These are phyloP conservation scores for Micropoecilia bifurca DNA, from an alignment of 2,797 vertebrate species.

Conservation along the genomic window DNA sequence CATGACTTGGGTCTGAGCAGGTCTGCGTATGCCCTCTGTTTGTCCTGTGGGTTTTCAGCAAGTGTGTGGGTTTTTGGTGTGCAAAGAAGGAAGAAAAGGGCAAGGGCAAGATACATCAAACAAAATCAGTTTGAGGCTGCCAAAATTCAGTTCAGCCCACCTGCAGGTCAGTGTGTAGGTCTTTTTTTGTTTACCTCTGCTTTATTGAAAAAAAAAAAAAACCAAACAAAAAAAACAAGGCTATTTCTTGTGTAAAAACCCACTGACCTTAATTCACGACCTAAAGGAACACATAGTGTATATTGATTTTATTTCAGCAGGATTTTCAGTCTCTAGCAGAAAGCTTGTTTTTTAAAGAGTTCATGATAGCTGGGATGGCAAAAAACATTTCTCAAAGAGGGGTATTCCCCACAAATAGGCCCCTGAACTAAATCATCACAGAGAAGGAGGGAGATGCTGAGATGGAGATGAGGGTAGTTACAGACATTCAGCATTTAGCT, in stretches of 20 bases:
- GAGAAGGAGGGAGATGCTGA: neutral
- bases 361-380: neutral
- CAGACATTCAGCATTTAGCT: neutral
- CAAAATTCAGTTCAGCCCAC: conserved; percentile 35
- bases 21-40: conserved; percentile 48
- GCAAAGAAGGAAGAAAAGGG: conserved; percentile 31
- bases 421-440: neutral
- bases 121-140: conserved; percentile 42
- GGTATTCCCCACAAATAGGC: neutral
- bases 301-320: conserved; percentile 9
- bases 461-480: neutral
- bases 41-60: conserved; percentile 44
- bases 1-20: conserved; percentile 67
- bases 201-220: conserved; percentile 15
- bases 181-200: conserved; percentile 28
- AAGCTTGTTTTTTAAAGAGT: neutral
- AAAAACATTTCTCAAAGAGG: neutral
- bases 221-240: conserved; percentile 9
- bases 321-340: neutral
- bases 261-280: conserved; percentile 10
- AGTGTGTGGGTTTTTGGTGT: conserved; percentile 31
- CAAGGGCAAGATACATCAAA: conserved; percentile 41
- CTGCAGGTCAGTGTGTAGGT: conserved; percentile 42
- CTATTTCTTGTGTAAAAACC: conserved; percentile 10
- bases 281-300: neutral